These are phyloP conservation scores for Pachyseris speciosa DNA, from an alignment of 64 coral and sea anemone species.

Conservation along the genomic window DNA sequence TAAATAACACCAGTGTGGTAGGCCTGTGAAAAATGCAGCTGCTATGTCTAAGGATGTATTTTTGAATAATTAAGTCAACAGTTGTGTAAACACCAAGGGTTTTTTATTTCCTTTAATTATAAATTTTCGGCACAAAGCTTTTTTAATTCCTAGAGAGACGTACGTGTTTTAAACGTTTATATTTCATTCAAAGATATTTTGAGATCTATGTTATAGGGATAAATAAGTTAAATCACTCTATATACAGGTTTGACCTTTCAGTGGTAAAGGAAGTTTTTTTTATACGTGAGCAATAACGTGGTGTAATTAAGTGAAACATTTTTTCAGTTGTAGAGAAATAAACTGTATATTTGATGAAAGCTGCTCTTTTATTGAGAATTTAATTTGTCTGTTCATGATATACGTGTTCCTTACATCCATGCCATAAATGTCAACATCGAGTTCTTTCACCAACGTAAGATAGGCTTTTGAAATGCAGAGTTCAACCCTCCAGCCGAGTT, in stretches of 20 bases:
- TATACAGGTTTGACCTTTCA: no score
- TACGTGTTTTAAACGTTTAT: neutral
- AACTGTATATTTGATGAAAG: neutral
- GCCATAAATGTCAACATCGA: no score
- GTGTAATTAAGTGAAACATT: neutral
- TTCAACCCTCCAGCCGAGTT: constrained; percentile 58
- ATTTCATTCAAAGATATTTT: neutral
- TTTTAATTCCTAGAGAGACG: neutral
- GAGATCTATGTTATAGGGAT: no score
- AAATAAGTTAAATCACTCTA: no score
- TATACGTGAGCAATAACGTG: neutral
- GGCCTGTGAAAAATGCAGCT: neutral
- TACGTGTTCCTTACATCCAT: neutral
- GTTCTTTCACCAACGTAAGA: neutral
- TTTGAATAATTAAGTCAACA: neutral
- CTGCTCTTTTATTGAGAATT: neutral
- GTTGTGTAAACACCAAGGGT: neutral
- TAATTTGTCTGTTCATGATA: neutral
- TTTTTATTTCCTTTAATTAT: neutral
- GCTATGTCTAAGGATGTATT: neutral
- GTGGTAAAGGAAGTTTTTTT: neutral
- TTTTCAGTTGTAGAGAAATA: neutral
- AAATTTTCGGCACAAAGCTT: neutral
- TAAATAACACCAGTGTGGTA: neutral
- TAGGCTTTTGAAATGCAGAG: constrained; percentile 11